These are phyloP conservation scores for Ammodytes marinus DNA, from an alignment of 2,113 vertebrate species.

Conservation along the genomic window DNA sequence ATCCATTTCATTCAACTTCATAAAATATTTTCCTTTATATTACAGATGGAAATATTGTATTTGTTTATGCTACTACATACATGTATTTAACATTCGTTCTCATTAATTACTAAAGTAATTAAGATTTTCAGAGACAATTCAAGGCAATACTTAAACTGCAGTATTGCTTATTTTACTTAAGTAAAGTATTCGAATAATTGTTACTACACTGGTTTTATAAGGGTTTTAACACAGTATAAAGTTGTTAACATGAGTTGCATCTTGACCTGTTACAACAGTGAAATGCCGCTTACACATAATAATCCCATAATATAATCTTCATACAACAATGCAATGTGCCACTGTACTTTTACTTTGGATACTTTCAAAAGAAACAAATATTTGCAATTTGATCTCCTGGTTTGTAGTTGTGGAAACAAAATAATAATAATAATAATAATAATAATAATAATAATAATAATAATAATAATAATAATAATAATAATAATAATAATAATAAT, in stretches of 20 bases:
- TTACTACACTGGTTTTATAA: neutral
- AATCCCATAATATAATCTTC: neutral
- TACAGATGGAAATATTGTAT: too few relatives aligned
- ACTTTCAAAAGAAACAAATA: conserved; percentile 8
- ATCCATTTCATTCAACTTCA: too few relatives aligned
- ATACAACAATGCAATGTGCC: neutral
- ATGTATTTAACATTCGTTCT: too few relatives aligned
- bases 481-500: neutral
- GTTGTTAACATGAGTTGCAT: neutral
- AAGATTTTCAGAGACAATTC: too few relatives aligned
- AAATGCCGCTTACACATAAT: neutral
- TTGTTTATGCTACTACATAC: too few relatives aligned
- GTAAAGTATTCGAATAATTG: neutral
- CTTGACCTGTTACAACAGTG: too few relatives aligned
- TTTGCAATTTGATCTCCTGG: neutral
- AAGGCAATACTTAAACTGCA: neutral
- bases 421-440: conserved; percentile 24
- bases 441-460: neutral
- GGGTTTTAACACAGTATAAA: neutral
- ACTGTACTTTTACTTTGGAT: neutral
- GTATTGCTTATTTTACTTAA: neutral
- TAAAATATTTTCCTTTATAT: too few relatives aligned
- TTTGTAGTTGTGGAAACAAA: neutral
- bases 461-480: conserved; percentile 23
- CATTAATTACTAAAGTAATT: too few relatives aligned